Evolutionary conservation across 2,888 invertebrate species (phyloP).

Genomic region (Torymus auratus): DNA sequence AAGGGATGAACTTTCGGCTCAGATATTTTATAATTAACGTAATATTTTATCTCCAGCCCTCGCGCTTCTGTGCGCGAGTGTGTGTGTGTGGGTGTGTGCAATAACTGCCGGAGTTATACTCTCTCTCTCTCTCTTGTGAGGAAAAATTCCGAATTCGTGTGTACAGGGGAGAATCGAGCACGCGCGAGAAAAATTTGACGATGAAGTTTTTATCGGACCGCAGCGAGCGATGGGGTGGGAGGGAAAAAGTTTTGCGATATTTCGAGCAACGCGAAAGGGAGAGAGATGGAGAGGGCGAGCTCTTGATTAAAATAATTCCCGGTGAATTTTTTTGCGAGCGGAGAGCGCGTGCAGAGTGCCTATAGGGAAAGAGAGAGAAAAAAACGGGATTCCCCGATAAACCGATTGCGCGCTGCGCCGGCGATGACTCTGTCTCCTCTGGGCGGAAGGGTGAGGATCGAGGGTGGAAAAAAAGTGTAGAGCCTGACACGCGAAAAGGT

Average conservation of each 20-base stretch:
- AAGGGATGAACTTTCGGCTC: slow-evolving; percentile 56
- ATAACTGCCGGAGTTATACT: slow-evolving; percentile 61
- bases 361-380: neutral
- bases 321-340: slow-evolving; percentile 12
- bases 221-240: slow-evolving; percentile 33
- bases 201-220: slow-evolving; percentile 47
- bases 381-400: slow-evolving; percentile 33
- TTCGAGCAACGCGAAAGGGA: slow-evolving; percentile 41
- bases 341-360: neutral
- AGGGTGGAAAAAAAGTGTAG: neutral
- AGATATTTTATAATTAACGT: slow-evolving; percentile 68
- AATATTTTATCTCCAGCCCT: slow-evolving; percentile 64
- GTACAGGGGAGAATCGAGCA: slow-evolving; percentile 15
- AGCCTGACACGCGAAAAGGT: slow-evolving; percentile 36
- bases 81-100: neutral
- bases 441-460: neutral
- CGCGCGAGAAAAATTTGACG: slow-evolving; percentile 43
- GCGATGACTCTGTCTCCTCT: slow-evolving; percentile 27
- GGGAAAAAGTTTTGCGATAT: slow-evolving; percentile 42
- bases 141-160: slow-evolving; percentile 64
- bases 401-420: slow-evolving; percentile 12
- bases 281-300: slow-evolving; percentile 36
- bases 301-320: slow-evolving; percentile 52
- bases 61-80: neutral
- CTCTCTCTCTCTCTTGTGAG: slow-evolving; percentile 44